phyloP scores from a whole-genome alignment of 2,888 invertebrate genomes.

The Lycia hirtaria region DNA sequence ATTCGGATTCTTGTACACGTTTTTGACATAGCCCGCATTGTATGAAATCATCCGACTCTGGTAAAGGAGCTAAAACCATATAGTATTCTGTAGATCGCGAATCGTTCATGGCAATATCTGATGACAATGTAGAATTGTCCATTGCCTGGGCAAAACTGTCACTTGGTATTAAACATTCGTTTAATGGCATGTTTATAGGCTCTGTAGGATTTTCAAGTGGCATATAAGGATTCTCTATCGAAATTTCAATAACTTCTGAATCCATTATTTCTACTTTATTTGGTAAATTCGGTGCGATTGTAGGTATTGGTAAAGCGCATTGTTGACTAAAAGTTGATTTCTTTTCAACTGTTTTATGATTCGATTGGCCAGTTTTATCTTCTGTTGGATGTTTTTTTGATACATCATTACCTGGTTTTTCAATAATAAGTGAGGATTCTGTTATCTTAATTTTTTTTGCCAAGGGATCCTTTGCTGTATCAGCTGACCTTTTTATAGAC shows the following conservation, averaged over 20 bases:
- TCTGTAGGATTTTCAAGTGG: neutral
- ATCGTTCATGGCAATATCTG: neutral
- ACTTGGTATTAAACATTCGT: neutral
- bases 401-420: neutral
- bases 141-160: neutral
- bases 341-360: neutral
- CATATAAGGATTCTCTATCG: neutral
- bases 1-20: constrained; percentile 34
- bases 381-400: constrained; percentile 1
- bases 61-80: constrained; percentile 3
- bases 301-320: neutral
- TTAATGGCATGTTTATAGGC: neutral
- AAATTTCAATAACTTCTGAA: neutral
- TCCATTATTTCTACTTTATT: neutral
- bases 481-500: constrained; percentile 7
- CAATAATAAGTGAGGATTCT: neutral
- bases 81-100: constrained; percentile 6
- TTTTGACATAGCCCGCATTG: constrained; percentile 50
- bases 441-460: constrained; percentile 10
- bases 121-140: constrained; percentile 1
- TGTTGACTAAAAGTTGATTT: neutral
- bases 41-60: neutral
- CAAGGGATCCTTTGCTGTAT: neutral
- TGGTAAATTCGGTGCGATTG: neutral
- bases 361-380: neutral